Base-by-base conservation (phyloP, 2,888 invertebrate genomes). In the Drosophila heteroneura region DNA sequence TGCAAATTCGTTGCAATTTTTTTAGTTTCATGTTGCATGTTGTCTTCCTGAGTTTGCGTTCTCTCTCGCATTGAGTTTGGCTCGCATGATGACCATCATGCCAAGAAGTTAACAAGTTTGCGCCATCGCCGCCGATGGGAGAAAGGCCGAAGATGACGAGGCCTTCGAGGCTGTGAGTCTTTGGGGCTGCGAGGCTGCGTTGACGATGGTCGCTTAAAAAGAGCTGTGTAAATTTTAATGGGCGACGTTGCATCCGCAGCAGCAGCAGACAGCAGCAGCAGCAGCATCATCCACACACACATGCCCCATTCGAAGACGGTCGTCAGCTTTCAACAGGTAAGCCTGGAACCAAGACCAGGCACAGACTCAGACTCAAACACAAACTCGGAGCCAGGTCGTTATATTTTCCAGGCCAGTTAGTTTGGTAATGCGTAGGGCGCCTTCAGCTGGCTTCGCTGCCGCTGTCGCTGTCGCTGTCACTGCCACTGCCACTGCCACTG, bases 91-190 rank as follows among this genome's bases (percentile, higher is more conserved):
- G 84, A 85, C 87, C 89, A 85, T 85, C 84, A 85, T 89, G 89
- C 84, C 85, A 86, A 81, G 85, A 85, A 89, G 86, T 86, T 86
- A 89, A 89, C 86, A 86, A 86, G 90, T 86, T 86, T 89, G 88
- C 89, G 89, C 82, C 80, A 76, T 75, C 65, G 80, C 85, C 86
- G 81, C 80, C 80, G 86, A 89, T 86, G 87, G 89, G 87, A 85
- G 86, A 89, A 85, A 89, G 84, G 89, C 89, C 83, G 84, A 67
- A 66, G 84, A 69, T 67, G 74, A 79, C 64, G 80, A 74, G 59
- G 71, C 67, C 70, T 70, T 53, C 63, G 77, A 78, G 79, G 79
- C 79, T 68, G 75, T 54, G 69, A 39, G 63, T 66, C 69, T 66
- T 64, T 39, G 59, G 47, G 54, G 65, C 67, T 57, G 74, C 47